phyloP scores from a whole-genome alignment of 1,140 invertebrate species.

The Neodiprion virginianus region DNA sequence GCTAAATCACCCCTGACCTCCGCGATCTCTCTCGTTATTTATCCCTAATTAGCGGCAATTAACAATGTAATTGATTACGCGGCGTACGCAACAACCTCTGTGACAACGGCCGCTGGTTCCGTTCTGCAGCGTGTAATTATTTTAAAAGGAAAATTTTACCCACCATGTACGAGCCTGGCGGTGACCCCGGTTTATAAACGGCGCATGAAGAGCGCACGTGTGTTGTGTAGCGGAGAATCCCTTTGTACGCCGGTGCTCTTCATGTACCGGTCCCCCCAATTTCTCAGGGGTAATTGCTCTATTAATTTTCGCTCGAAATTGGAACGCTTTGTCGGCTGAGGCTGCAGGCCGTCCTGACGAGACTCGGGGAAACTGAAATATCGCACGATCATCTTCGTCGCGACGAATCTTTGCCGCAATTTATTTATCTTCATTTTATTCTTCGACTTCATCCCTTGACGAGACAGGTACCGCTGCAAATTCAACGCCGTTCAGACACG shows the following conservation, averaged over 20 bases:
- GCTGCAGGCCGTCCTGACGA: too few species aligned
- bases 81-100: neutral
- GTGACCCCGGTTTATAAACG: too few species aligned
- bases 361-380: too few species aligned
- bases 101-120: neutral
- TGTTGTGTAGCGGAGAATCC: neutral
- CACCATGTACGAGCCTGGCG: constrained; percentile 21
- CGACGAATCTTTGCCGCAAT: too few species aligned
- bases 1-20: constrained; percentile 48
- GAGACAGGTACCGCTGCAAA: too few species aligned
- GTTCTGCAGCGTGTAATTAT: constrained; percentile 29
- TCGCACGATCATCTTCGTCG: too few species aligned
- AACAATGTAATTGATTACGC: constrained; percentile 47
- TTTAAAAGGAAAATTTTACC: constrained; percentile 29
- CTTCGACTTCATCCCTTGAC: too few species aligned
- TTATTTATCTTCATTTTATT: too few species aligned
- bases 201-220: too few species aligned
- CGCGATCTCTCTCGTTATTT: constrained; percentile 44
- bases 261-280: neutral
- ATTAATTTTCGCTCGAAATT: constrained; percentile 1
- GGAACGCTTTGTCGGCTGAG: neutral
- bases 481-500: too few species aligned
- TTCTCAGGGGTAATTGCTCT: neutral
- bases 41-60: constrained; percentile 52
- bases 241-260: neutral